Evolutionary conservation across 92 coral and sea anemone genomes (phyloP).

Genomic region (Muricea muricata): DNA sequence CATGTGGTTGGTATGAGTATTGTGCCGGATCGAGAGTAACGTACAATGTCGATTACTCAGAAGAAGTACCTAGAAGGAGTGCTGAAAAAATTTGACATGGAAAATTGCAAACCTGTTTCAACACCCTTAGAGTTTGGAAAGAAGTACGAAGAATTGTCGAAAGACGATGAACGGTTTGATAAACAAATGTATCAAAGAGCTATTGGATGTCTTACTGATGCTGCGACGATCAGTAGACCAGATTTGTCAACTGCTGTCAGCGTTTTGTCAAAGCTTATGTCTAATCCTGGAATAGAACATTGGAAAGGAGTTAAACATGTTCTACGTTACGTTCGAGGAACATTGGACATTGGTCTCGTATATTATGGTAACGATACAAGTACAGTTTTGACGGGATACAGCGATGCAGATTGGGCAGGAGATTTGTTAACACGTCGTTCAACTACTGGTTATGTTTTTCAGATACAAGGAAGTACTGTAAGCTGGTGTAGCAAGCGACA

Average conservation of each 20-base stretch:
- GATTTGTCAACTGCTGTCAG: constrained; percentile 37
- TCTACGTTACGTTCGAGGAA: neutral
- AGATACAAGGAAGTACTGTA: constrained; percentile 41
- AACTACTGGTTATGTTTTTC: constrained; percentile 47
- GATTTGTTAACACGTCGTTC: constrained; percentile 26
- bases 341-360: constrained; percentile 8
- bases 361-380: neutral
- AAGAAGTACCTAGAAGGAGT: constrained; percentile 18
- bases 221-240: constrained; percentile 19
- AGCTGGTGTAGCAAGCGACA: constrained; percentile 48
- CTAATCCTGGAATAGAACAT: constrained; percentile 1
- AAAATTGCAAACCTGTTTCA: constrained; percentile 33
- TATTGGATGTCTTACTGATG: constrained; percentile 26
- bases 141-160: neutral
- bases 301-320: neutral
- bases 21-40: neutral
- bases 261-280: constrained; percentile 33
- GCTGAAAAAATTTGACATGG: constrained; percentile 34
- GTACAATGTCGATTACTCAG: constrained; percentile 21
- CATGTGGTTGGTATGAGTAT: constrained; percentile 8
- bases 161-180: constrained; percentile 28
- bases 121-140: constrained; percentile 28
- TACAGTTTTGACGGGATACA: constrained; percentile 5
- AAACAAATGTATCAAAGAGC: constrained; percentile 7
- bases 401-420: constrained; percentile 50